Base-by-base conservation (phyloP, 2,113 vertebrate species). In the Willisornis vidua region DNA sequence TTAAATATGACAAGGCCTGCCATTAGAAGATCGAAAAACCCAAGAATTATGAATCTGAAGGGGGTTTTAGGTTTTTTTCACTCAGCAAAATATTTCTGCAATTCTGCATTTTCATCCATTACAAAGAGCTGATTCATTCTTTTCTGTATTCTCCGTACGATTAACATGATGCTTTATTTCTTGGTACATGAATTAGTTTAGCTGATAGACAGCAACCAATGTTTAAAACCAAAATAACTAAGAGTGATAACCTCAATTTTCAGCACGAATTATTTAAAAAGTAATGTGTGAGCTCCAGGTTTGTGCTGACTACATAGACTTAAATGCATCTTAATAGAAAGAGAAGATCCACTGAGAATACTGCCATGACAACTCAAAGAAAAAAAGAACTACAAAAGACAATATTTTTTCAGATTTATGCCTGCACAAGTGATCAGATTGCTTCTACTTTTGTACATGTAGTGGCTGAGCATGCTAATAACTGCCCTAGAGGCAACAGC, bases 341-440 rank as follows among this genome's bases (percentile, higher is more conserved):
- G 67, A 92, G 62, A 89, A 93, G 59, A 81, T 72, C 91, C 73
- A 71, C 86, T 84, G 93, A 95, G 91, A 94, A 92, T 85, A 90
- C n/a, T 41, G 12, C 29, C 35, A 63, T 74, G 79, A 86, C 33
- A 93, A 84, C 43, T 81, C 31, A 55, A 58, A 93, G 49, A 31
- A 52, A 73, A 81, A 93, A 65, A 74, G 4, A 61, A 74, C 26
- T 61, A 74, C 35, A 66, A 54, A 82, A 79, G 33, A 65, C 11
- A 87, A 23, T 46, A 55, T 62, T 91, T 92, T 81, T 90, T 17
- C 24, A 90, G 83, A 89, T 83, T 81, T 86, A 77, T 73, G 58
- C 39, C 35, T 6, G 1, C 14, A 84, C 46, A 95, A 86, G 29
- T 37, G 52, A 94, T 92, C 65, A 72, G 23, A 67, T 71, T 63